Percentiles rank a stretch among this genome's conserved stretches.
These are phyloP conservation scores for Cotesia chilonis DNA, from an alignment of 1,140 invertebrate genomes.

Conservation along the genomic window DNA sequence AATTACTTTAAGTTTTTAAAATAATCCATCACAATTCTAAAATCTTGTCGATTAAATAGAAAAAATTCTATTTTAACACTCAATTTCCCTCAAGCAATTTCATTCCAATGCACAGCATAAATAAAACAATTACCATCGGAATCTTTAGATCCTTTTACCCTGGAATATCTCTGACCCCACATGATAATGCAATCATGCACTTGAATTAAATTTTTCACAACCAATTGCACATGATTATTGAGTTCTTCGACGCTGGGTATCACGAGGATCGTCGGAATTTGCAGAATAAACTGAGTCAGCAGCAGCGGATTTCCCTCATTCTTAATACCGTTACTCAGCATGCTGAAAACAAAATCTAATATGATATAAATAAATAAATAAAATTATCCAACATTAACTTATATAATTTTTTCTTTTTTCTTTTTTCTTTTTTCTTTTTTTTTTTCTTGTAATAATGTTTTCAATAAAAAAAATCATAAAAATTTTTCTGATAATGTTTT, in stretches of 20 bases:
- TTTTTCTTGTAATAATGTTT: too few relatives aligned
- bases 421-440: too few relatives aligned
- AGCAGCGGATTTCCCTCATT: conserved; percentile 67
- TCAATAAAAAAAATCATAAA: too few relatives aligned
- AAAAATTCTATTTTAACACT: neutral
- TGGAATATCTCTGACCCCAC: conserved; percentile 71
- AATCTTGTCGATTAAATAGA: conserved; percentile 16
- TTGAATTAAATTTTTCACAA: conserved; percentile 71
- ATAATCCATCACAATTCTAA: too few relatives aligned
- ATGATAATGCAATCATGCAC: conserved; percentile 72
- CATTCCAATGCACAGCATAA: too few relatives aligned
- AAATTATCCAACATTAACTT: too few relatives aligned
- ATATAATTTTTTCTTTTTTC: too few relatives aligned
- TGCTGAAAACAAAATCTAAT: conserved; percentile 44
- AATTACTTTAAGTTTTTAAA: too few relatives aligned
- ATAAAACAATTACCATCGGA: conserved; percentile 36
- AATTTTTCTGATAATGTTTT: too few relatives aligned
- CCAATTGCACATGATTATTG: conserved; percentile 74
- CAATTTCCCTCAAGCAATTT: too few relatives aligned
- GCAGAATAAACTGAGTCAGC: conserved; percentile 69
- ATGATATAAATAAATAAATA: too few relatives aligned
- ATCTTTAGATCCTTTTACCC: conserved; percentile 22
- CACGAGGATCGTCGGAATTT: conserved; percentile 71
- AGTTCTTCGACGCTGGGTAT: conserved; percentile 76
- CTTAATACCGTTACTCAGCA: conserved; percentile 62